Percentiles rank a stretch among this genome's conserved stretches.
These are phyloP conservation scores for Coregonus sp. DNA, from an alignment of 2,797 vertebrate species.

Conservation along the genomic window DNA sequence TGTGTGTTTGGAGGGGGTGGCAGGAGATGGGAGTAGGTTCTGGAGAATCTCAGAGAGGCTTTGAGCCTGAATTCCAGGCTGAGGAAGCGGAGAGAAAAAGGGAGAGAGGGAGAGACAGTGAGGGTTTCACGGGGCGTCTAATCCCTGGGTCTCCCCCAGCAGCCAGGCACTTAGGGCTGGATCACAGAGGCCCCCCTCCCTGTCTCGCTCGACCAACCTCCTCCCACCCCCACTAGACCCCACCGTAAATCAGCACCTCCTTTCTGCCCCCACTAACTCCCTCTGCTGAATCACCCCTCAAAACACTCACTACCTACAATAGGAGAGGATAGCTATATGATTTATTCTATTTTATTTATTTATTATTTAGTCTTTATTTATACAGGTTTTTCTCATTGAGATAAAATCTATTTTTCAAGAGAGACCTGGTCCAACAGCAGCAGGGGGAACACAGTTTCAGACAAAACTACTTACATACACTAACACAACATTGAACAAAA, in stretches of 20 bases:
- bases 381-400: too few relatives aligned
- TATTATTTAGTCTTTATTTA: too few relatives aligned
- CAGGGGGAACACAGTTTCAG: too few relatives aligned
- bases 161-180: slow-evolving; percentile 68
- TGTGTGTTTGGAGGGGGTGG: slow-evolving; percentile 32
- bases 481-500: too few relatives aligned
- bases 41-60: slow-evolving; percentile 70
- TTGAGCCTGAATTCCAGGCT: slow-evolving; percentile 66
- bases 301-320: not conserved
- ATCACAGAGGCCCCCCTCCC: slow-evolving; percentile 51
- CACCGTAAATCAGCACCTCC: slow-evolving; percentile 35
- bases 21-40: slow-evolving; percentile 44
- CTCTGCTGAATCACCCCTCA: not conserved
- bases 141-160: slow-evolving; percentile 70
- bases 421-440: too few relatives aligned
- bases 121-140: slow-evolving; percentile 44
- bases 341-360: not conserved
- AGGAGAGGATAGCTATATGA: not conserved
- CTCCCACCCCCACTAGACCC: not conserved
- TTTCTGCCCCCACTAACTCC: slow-evolving; percentile 27
- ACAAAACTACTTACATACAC: too few relatives aligned
- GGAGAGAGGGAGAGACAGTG: slow-evolving; percentile 34
- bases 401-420: too few relatives aligned
- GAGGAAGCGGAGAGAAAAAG: slow-evolving; percentile 35
- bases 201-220: not conserved